These are phyloP conservation scores for Choloepus didactylus DNA, from an alignment of 2,797 vertebrate genomes.

Conservation along the genomic window DNA sequence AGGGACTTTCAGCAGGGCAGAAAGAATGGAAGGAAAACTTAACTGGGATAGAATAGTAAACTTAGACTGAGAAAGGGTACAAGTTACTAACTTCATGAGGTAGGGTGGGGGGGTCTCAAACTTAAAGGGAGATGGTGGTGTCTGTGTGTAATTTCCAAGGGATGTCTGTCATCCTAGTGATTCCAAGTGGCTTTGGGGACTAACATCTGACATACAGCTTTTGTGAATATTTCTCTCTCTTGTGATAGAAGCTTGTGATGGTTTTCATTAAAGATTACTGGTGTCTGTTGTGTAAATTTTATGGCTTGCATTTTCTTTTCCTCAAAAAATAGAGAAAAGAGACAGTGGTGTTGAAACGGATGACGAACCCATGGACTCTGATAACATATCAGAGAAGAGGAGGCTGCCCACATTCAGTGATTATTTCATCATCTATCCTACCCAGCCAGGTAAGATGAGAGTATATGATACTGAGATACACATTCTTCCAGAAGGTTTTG, in stretches of 20 bases:
- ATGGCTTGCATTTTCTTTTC: neutral
- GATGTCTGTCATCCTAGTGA: neutral
- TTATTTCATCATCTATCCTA: slow-evolving; percentile 74
- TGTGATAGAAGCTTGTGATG: too few relatives aligned
- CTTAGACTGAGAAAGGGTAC: neutral
- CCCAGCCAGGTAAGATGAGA: slow-evolving; percentile 64
- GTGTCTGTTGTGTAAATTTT: neutral
- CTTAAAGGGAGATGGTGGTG: neutral
- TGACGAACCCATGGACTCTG: slow-evolving; percentile 21
- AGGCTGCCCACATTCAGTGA: slow-evolving; percentile 75
- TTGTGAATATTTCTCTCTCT: neutral
- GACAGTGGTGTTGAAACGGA: slow-evolving; percentile 63
- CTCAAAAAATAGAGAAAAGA: slow-evolving; percentile 41
- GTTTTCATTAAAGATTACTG: neutral
- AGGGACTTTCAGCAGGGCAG: neutral
- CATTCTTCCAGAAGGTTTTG: neutral
- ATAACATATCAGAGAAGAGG: neutral
- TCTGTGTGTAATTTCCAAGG: neutral
- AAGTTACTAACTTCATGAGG: neutral
- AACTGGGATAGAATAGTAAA: neutral
- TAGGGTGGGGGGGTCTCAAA: neutral
- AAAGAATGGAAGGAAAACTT: neutral
- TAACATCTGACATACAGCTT: neutral
- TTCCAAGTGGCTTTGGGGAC: neutral
- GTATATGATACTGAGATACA: neutral